Conservation (phyloP, 2,797 vertebrate species). For the Potorous gilbertii region DNA sequence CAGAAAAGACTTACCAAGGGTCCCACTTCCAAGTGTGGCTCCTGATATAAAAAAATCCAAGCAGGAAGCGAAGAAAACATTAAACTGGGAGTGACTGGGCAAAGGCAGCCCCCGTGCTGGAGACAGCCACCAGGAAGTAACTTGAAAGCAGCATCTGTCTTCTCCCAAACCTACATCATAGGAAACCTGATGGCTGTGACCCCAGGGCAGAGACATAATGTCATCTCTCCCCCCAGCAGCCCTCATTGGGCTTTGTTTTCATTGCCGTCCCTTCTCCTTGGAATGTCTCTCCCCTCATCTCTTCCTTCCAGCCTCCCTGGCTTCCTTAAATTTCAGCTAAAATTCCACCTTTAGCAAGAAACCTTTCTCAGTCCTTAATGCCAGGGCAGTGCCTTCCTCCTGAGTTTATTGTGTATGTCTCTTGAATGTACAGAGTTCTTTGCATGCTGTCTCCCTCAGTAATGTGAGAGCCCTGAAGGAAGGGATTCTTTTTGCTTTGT, state of each 20-base stretch:
- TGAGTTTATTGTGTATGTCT: too few species aligned
- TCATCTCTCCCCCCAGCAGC: neutral
- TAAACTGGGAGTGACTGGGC: conserved; percentile 63
- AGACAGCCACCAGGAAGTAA: conserved; percentile 42
- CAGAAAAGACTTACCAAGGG: conserved; percentile 60
- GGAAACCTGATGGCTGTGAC: neutral
- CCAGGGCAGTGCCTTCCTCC: too few species aligned
- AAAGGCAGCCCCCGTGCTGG: conserved; percentile 32
- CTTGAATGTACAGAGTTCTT: too few species aligned
- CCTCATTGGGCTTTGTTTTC: too few species aligned
- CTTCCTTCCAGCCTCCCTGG: too few species aligned
- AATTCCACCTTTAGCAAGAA: too few species aligned
- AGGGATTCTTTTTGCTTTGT: neutral
- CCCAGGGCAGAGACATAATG: neutral
- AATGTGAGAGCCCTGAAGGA: neutral
- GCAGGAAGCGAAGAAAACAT: conserved; percentile 63
- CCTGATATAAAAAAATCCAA: conserved; percentile 26
- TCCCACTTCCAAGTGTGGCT: conserved; percentile 38
- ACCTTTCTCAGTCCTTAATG: too few species aligned
- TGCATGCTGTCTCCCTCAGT: neutral
- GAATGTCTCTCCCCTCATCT: too few species aligned
- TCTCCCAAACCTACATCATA: conserved; percentile 73
- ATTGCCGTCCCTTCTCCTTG: too few species aligned
- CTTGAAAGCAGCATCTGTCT: conserved; percentile 48
- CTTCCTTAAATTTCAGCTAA: too few species aligned